Conservation (phyloP, 2,888 invertebrate genomes). For the Pristionchus mayeri region DNA sequence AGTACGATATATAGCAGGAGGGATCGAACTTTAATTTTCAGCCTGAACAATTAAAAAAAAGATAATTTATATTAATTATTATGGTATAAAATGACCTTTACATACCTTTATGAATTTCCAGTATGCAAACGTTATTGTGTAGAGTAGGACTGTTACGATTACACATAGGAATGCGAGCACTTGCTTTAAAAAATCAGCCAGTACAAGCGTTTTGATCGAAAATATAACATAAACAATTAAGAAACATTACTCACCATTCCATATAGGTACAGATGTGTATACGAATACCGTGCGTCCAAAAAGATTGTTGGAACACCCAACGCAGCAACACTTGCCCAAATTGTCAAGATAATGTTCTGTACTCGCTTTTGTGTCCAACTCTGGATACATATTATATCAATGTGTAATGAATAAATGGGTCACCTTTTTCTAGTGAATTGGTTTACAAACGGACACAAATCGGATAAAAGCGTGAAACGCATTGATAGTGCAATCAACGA, state of each 20-base stretch:
- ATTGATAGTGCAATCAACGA: background rate
- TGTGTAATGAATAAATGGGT: no score
- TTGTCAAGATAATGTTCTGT: no score
- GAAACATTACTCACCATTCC: background rate
- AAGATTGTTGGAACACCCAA: no score
- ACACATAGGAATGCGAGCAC: background rate
- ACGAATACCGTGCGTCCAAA: no score
- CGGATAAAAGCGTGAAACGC: background rate
- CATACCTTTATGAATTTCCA: slow-evolving; percentile 1
- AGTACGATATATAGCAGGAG: background rate
- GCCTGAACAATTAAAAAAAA: background rate
- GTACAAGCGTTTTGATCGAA: no score
- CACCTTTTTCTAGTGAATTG: background rate
- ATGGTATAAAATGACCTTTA: background rate
- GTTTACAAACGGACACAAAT: background rate
- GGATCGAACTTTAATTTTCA: background rate
- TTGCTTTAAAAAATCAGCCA: background rate
- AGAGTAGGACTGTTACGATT: background rate
- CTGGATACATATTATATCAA: no score
- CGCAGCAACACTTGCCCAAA: background rate
- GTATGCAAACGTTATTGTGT: background rate
- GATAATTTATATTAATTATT: background rate
- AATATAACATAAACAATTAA: no score
- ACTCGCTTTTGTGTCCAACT: no score
- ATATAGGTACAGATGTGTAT: no score